Evolutionary conservation across 2,113 vertebrate genomes (phyloP), one percentile per base, ranked within the genome.

Genomic region (Grantiella picta): DNA sequence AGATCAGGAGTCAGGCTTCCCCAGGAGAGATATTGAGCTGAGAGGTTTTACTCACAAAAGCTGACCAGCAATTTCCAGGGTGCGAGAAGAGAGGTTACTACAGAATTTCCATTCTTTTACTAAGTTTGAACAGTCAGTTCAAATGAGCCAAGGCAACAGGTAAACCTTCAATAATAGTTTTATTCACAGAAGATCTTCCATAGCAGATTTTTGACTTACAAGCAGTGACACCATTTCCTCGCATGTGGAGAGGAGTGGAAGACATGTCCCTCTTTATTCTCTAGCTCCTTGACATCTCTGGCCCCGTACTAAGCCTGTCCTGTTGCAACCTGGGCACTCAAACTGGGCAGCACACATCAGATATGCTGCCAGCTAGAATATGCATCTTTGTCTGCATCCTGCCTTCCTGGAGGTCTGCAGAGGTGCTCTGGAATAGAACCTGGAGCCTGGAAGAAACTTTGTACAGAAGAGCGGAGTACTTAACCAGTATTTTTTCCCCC

Each of bases 81-180:
- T 50, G 23, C 0, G 0, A 82, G 38, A 42, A 7, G 40, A 54
- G 19, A 78, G 44, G 23, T 53, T 31, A 8, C 16, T 24, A 4
- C 28, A 75, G 40, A 65, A 53, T 25, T 71, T 42, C 8, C 3
- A 0, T 27, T 89, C 5, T 68, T 87, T 56, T 31, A 61, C 19
- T 1, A 7, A 17, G 12, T 52, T 19, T 76, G 23, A 89, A 45
- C 35, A 47, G 27, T 15, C n/a, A 57, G 15, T 45, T 82, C 23
- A 66, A 83, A 47, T 28, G n/a, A 61, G 38, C 47, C 38, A 72
- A 77, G 59, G 42, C 36, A 45, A 57, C 53, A 69, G 11, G 53
- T 49, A 57, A 71, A 53, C 14, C 3, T 70, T 42, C 2, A 7
- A 14, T 70, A 80, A 53, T 5, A 66, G 16, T 44, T 94, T 80